phyloP scores from a whole-genome alignment of 2,888 invertebrate genomes.

The Perdita meconis region DNA sequence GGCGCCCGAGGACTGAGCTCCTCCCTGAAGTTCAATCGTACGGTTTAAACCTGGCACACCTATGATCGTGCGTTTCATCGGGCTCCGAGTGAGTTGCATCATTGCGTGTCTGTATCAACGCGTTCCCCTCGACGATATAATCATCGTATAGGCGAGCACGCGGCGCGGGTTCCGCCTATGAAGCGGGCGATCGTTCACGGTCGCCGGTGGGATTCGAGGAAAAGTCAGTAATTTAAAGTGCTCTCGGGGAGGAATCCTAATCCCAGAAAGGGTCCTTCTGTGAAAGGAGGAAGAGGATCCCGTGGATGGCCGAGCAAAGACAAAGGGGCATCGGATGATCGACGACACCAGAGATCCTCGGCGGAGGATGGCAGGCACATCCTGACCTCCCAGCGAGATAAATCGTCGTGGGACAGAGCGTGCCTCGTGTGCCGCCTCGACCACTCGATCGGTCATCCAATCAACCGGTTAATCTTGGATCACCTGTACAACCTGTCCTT shows the following conservation, averaged over 20 bases:
- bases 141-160: slow-evolving; percentile 22
- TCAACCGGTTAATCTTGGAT: slow-evolving; percentile 70
- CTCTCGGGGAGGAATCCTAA: slow-evolving; percentile 10
- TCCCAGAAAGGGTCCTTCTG: slow-evolving; percentile 16
- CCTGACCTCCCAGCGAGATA: slow-evolving; percentile 67
- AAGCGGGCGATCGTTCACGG: slow-evolving; percentile 12
- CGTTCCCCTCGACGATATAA: slow-evolving; percentile 32
- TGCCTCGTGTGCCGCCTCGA: slow-evolving; percentile 20
- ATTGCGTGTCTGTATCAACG: slow-evolving; percentile 14
- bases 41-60: slow-evolving; percentile 45
- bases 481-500: slow-evolving; percentile 70
- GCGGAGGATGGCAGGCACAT: slow-evolving; percentile 21
- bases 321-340: slow-evolving; percentile 56
- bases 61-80: slow-evolving; percentile 37
- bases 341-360: slow-evolving; percentile 57
- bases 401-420: slow-evolving; percentile 63
- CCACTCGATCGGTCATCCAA: slow-evolving; percentile 32
- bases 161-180: neutral
- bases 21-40: slow-evolving; percentile 34
- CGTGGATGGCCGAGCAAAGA: slow-evolving; percentile 41
- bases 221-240: slow-evolving; percentile 36
- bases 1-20: neutral
- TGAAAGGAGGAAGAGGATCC: slow-evolving; percentile 23
- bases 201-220: neutral
- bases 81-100: slow-evolving; percentile 18